These are phyloP conservation scores for Dromaius novaehollandiae DNA, from an alignment of 2,113 vertebrate species.

Conservation along the genomic window DNA sequence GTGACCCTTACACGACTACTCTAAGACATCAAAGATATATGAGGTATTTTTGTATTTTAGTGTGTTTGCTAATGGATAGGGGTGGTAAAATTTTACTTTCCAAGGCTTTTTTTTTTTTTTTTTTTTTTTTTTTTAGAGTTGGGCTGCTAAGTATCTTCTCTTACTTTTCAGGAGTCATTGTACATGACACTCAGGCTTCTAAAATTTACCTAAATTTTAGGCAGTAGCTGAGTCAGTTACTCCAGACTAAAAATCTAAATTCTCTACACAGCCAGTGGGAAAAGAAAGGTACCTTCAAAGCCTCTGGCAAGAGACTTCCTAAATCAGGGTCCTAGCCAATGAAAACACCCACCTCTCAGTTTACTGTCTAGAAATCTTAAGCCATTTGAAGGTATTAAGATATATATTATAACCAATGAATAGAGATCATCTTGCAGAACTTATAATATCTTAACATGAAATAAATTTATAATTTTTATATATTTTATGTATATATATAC, in stretches of 20 bases:
- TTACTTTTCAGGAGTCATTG: neutral
- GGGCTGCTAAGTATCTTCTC: fast-evolving
- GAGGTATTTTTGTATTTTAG: neutral
- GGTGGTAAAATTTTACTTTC: neutral
- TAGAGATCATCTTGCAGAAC: neutral
- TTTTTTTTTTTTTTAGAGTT: neutral
- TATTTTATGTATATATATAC: too few species aligned
- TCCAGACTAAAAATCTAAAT: neutral
- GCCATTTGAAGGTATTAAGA: neutral
- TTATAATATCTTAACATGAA: neutral
- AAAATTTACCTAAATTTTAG: neutral
- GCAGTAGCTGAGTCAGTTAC: neutral
- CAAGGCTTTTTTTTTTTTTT: too few species aligned
- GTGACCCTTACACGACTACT: neutral
- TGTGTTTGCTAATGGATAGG: neutral
- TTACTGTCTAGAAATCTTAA: neutral
- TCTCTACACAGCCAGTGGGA: neutral
- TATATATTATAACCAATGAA: neutral
- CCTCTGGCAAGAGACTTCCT: neutral
- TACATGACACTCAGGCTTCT: neutral
- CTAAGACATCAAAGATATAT: neutral
- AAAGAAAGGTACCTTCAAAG: neutral
- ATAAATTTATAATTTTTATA: neutral
- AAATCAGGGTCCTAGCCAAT: neutral
- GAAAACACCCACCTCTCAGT: neutral